Conservation (phyloP, 1,140 invertebrate genomes). For the Cryptotermes secundus region DNA sequence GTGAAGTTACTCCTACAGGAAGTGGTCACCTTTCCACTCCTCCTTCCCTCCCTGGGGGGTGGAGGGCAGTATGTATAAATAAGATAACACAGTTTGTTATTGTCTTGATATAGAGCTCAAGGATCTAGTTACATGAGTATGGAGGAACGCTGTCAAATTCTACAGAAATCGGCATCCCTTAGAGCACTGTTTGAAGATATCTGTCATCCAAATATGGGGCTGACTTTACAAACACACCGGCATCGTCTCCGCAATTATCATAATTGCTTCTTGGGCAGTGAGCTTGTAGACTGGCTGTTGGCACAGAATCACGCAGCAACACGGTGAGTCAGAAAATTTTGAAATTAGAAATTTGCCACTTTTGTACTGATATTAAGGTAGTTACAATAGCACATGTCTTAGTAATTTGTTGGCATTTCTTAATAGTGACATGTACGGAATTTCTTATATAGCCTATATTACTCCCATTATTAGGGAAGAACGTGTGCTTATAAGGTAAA, state of each 20-base stretch:
- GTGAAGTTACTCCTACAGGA: too few species aligned
- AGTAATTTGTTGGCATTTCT: too few species aligned
- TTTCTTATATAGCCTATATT: too few species aligned
- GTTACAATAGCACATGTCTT: too few species aligned
- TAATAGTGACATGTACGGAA: too few species aligned
- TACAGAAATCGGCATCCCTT: slow-evolving; percentile 71
- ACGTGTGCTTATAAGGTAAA: too few species aligned
- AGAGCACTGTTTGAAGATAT: slow-evolving; percentile 69
- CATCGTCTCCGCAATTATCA: slow-evolving; percentile 65
- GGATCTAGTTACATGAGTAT: slow-evolving; percentile 37
- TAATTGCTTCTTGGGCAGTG: slow-evolving; percentile 67
- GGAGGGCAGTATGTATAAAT: too few species aligned
- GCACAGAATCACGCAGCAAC: slow-evolving; percentile 64
- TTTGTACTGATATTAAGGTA: too few species aligned
- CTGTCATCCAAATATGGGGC: slow-evolving; percentile 55
- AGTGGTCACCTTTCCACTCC: too few species aligned
- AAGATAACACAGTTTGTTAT: not conserved
- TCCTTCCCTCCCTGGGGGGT: too few species aligned
- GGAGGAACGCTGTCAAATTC: slow-evolving; percentile 64
- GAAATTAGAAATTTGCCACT: too few species aligned
- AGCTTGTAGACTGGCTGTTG: slow-evolving; percentile 77
- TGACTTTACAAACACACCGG: slow-evolving; percentile 63
- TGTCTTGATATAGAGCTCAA: slow-evolving; percentile 26
- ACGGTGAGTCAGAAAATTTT: slow-evolving; percentile 47
- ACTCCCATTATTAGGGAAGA: too few species aligned